Evolutionary conservation across 37 sponge, comb jelly and placozoan species (phyloP), one percentile per base, ranked within the genome.

Genomic region (Theonella swinhoei): DNA sequence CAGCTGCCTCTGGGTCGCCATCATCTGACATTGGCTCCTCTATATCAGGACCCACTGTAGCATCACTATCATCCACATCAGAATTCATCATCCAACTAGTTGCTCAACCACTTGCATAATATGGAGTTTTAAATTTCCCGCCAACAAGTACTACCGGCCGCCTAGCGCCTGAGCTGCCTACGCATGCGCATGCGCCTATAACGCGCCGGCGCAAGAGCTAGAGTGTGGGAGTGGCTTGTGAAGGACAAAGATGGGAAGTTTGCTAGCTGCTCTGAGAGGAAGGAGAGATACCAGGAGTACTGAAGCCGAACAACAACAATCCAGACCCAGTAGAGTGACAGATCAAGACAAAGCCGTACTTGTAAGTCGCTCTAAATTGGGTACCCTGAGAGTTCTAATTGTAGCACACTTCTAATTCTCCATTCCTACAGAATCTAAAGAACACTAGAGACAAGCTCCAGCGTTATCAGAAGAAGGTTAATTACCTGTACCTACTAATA

Each of bases 341-440:
- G 95, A 94, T 9, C 98, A 97, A 66, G 98, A 97, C 79, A 89
- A 88, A 71, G 98, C 98, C 0, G 88, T 97, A 11, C 76, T 97
- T 75, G 96, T 95, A 20, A 64, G 93, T 77, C 23, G 1, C 31
- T 42, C 7, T 1, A 4, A n/a, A n/a, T n/a, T n/a, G n/a, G n/a
- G n/a, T n/a, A n/a, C n/a, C n/a, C n/a, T n/a, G n/a, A n/a, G n/a
- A n/a, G n/a, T n/a, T n/a, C n/a, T n/a, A n/a, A n/a, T n/a, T n/a
- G n/a, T n/a, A n/a, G n/a, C n/a, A n/a, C n/a, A n/a, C n/a, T n/a
- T n/a, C n/a, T n/a, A n/a, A n/a, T n/a, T n/a, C n/a, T n/a, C n/a
- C n/a, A n/a, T n/a, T n/a, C n/a, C n/a, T 77, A 3, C 68, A 94
- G 95, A 81, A 83, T 22, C 87, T 98, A 32, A 98, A 98, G 76